Evolutionary conservation across 2,888 invertebrate genomes (phyloP).

Genomic region (Drosophila trichaetosa): DNA sequence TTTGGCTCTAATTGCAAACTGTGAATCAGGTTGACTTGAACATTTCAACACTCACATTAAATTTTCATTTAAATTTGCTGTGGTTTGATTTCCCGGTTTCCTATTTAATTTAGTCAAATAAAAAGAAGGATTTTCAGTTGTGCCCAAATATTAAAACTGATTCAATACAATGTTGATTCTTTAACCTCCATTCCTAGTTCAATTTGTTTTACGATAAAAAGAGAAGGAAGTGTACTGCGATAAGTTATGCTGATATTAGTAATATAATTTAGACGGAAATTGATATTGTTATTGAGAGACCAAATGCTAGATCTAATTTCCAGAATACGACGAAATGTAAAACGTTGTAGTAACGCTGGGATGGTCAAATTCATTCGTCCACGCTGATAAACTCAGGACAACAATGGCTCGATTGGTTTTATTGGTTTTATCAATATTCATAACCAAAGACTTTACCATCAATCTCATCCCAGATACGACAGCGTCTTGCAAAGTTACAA

Average conservation of each 20-base stretch:
- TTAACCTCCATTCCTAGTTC: neutral
- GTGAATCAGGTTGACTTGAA: constrained; percentile 51
- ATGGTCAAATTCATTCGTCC: neutral
- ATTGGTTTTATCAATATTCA: neutral
- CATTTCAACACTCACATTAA: constrained; percentile 16
- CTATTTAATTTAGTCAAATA: neutral
- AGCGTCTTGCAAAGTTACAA: neutral
- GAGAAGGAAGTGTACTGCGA: neutral
- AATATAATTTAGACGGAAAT: neutral
- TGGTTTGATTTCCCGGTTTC: neutral
- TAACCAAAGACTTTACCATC: neutral
- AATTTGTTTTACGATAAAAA: neutral
- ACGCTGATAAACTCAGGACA: neutral
- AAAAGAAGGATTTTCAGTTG: neutral
- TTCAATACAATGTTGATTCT: neutral
- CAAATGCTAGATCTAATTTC: neutral
- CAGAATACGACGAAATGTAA: neutral
- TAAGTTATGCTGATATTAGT: neutral
- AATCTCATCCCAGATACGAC: neutral
- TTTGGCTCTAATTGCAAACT: constrained; percentile 56
- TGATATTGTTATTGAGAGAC: neutral
- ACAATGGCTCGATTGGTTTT: neutral
- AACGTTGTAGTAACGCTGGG: neutral
- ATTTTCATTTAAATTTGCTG: constrained; percentile 3
- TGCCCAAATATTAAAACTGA: neutral